A percentile compares a stretch with the other conserved stretches of the same genome.
Conservation (phyloP, 2,113 vertebrate species). For the Suricata suricatta region DNA sequence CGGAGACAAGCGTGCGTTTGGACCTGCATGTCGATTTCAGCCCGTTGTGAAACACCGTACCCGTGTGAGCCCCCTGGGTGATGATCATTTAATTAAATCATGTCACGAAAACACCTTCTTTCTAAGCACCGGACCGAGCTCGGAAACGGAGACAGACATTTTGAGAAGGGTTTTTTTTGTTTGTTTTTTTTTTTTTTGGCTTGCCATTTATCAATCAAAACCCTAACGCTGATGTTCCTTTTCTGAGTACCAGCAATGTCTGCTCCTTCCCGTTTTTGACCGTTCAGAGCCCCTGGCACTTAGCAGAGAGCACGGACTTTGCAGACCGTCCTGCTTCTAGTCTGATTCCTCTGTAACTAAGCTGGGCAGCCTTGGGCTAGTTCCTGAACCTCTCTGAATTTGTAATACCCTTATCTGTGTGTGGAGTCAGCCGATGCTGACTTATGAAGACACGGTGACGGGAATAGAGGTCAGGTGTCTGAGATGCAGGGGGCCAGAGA, state of each 20-base stretch:
- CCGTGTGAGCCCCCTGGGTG: fast-evolving
- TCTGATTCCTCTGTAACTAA: not conserved
- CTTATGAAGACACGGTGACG: not conserved
- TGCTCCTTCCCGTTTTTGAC: not conserved
- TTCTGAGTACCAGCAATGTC: not conserved
- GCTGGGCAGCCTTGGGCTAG: not conserved
- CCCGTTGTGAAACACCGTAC: not conserved
- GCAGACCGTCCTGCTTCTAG: not conserved
- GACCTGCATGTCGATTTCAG: not conserved
- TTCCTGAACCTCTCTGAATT: not conserved
- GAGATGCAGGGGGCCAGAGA: not conserved
- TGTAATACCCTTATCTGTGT: not conserved
- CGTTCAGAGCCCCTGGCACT: not conserved
- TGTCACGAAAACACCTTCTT: not conserved
- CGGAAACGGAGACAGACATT: not conserved
- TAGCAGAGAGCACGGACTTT: not conserved
- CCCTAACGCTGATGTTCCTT: fast-evolving
- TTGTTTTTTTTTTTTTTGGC: not conserved
- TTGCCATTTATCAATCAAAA: not conserved
- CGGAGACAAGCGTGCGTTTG: not conserved
- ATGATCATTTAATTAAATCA: not conserved
- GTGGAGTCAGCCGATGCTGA: not conserved
- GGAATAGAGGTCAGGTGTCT: not conserved
- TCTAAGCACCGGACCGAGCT: not conserved
- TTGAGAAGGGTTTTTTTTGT: not conserved